Conservation (phyloP, 1,140 invertebrate genomes). For the Lethocerus indicus region DNA sequence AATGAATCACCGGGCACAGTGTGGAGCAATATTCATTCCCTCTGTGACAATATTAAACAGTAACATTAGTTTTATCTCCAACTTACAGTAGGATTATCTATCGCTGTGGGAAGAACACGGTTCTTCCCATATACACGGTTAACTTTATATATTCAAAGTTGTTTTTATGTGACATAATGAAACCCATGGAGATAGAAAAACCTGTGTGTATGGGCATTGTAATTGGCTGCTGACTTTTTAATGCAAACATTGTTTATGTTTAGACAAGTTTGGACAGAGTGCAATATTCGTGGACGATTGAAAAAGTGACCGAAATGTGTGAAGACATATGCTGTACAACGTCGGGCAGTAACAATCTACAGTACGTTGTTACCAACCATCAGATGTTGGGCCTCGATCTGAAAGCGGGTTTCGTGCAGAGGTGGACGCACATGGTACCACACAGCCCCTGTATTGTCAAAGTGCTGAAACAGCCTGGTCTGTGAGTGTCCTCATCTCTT, state of each 20-base stretch:
- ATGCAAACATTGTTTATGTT: neutral
- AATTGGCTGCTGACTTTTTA: neutral
- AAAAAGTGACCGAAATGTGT: neutral
- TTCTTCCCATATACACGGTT: neutral
- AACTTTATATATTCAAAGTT: neutral
- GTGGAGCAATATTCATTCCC: too few species aligned
- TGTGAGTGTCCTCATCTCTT: too few species aligned
- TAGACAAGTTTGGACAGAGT: neutral
- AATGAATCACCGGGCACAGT: too few species aligned
- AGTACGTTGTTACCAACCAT: conserved; percentile 1
- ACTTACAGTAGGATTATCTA: too few species aligned
- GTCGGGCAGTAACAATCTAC: neutral
- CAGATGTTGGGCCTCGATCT: neutral
- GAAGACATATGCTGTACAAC: neutral
- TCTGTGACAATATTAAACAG: too few species aligned
- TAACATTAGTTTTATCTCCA: too few species aligned
- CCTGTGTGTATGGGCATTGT: neutral
- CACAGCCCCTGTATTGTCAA: neutral
- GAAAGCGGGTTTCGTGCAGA: neutral
- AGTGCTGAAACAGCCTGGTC: too few species aligned
- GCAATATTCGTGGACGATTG: neutral
- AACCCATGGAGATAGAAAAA: neutral
- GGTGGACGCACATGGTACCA: neutral
- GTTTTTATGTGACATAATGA: neutral
- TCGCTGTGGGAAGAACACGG: too few species aligned